Base-by-base conservation (phyloP, 1,140 invertebrate species). In the Scaptodrosophila lebanonensis region DNA sequence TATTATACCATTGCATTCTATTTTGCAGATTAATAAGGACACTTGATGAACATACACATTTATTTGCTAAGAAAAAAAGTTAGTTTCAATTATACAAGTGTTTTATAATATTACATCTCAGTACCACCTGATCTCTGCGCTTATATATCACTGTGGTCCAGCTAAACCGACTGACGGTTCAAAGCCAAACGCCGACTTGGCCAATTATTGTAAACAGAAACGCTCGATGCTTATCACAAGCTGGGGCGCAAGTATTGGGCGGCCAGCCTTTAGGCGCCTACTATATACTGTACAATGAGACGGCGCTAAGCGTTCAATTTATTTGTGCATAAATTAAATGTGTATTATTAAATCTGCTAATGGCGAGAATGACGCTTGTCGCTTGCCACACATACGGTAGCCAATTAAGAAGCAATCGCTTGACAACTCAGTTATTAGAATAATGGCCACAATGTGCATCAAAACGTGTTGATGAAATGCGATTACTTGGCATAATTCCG, bases 181-280 rank as follows among this genome's bases (percentile, higher is more conserved):
- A 44, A 50, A 57, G 47, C 16, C 42, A 48, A 30, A 44, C 40
- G 35, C 45, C 48, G 42, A 48, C 51, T 25, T 25, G 8, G 51
- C 39, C 63, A 66, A 66, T 66, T 66, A 66, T 66, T 66, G 63
- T 66, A 51, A 66, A 66, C 63, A 66, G 59, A 51, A 22, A 59
- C 48, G n/a, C 18, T 32, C 32, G 17, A 47, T 47, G 20, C 12
- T 15, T 15, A 29, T 30, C 35, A 22, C 39, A 52, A 52, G 47
- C 33, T 38, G 12, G 11, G 11, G 11, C 13, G 20, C 15, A 25
- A 13, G 12, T 5, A 13, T 29, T 45, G 40, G 58, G 63, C 58
- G 50, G 27, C 25, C 27, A 36, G 42, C 22, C 30, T 29, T n/a
- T 47, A 54, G 71, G 72, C 72, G 72, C 73, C 73, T 61, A 45